Evolutionary conservation across 2,113 vertebrate species (phyloP).

Genomic region (Spheniscus mendiculus): DNA sequence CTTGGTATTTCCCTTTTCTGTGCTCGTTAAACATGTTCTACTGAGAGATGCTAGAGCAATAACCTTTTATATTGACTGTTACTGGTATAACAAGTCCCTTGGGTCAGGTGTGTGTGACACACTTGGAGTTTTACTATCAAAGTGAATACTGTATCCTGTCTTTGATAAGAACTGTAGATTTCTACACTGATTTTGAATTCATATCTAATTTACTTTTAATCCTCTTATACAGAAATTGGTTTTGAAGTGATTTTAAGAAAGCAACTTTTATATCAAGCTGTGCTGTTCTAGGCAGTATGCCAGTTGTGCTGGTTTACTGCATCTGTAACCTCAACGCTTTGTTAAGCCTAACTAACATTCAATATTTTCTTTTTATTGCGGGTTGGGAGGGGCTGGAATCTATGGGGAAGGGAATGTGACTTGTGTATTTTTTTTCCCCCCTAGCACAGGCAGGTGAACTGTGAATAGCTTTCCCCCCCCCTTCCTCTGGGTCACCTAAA

Average conservation of each 20-base stretch:
- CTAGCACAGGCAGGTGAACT: slow-evolving; percentile 63
- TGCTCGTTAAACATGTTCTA: slow-evolving; percentile 45
- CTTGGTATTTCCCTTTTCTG: not conserved
- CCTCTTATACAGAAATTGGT: slow-evolving; percentile 67
- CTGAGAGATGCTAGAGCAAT: slow-evolving; percentile 76
- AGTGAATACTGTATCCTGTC: slow-evolving; percentile 67
- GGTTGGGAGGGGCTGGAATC: slow-evolving; percentile 25
- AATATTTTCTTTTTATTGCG: slow-evolving; percentile 58
- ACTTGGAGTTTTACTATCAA: slow-evolving; percentile 27
- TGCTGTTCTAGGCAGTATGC: slow-evolving; percentile 46
- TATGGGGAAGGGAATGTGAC: slow-evolving; percentile 2
- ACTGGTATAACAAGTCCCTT: slow-evolving; percentile 35
- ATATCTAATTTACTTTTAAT: slow-evolving; percentile 73
- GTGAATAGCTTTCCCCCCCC: not conserved
- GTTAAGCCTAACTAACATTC: slow-evolving; percentile 59
- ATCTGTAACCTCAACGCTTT: slow-evolving; percentile 57
- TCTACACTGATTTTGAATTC: slow-evolving; percentile 79
- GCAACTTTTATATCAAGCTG: slow-evolving; percentile 69
- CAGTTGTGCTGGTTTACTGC: slow-evolving; percentile 59
- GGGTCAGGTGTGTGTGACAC: not conserved
- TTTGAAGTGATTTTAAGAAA: slow-evolving; percentile 76
- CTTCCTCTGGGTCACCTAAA: slow-evolving; percentile 20
- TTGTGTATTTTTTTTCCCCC: not conserved
- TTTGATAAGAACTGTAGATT: slow-evolving; percentile 74
- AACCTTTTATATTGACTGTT: slow-evolving; percentile 73